phyloP scores from a whole-genome alignment of 2,888 invertebrate genomes.

The Boloria euphrosyne region DNA sequence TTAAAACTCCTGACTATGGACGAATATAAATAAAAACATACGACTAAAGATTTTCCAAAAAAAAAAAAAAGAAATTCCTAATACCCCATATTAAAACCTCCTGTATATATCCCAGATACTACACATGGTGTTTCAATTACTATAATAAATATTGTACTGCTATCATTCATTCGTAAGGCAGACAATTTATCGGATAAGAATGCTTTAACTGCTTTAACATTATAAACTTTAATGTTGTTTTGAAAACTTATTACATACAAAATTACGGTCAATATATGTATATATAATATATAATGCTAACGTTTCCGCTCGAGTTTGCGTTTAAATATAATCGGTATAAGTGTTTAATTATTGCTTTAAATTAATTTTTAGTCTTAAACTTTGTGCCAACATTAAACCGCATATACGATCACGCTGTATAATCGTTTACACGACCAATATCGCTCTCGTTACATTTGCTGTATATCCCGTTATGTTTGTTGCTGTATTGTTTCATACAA shows the following conservation, averaged over 20 bases:
- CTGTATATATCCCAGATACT: background rate
- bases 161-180: constrained; percentile 9
- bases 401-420: constrained; percentile 6
- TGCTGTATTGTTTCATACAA: too few species aligned
- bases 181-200: background rate
- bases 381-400: background rate
- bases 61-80: too few species aligned
- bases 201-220: background rate
- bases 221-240: too few species aligned
- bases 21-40: too few species aligned
- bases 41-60: too few species aligned
- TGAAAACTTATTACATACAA: background rate
- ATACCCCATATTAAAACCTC: too few species aligned
- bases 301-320: background rate
- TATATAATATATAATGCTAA: constrained; percentile 1
- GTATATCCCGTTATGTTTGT: too few species aligned
- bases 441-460: too few species aligned
- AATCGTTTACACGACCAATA: too few species aligned
- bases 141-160: constrained; percentile 10
- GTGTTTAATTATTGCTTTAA: constrained; percentile 8
- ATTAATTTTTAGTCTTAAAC: background rate
- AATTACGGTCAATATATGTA: background rate
- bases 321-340: background rate
- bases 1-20: too few species aligned
- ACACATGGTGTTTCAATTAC: background rate